A percentile compares a stretch with the other conserved stretches of the same genome.
phyloP scores from a whole-genome alignment of 2,888 invertebrate genomes.

The Xylota sylvarum region DNA sequence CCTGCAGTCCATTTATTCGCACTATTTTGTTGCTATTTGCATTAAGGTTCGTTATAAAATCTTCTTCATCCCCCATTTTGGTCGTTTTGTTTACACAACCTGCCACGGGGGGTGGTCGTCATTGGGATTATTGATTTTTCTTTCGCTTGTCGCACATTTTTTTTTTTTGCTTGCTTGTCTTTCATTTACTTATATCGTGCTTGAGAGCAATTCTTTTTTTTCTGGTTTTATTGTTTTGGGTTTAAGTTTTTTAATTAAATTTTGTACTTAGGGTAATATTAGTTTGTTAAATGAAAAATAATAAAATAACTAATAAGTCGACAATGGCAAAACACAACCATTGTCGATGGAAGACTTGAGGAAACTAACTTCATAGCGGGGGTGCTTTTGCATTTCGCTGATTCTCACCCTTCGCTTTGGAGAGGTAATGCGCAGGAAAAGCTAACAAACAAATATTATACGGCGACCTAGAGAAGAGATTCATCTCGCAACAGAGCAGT shows the following conservation, averaged over 20 bases:
- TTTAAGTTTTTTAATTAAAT: conserved; percentile 5
- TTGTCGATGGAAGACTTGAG: conserved; percentile 83
- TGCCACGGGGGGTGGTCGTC: conserved; percentile 28
- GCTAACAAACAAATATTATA: conserved; percentile 8
- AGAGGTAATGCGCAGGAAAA: conserved; percentile 60
- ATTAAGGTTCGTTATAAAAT: conserved; percentile 25
- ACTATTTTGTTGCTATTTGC: not conserved
- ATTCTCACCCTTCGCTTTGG: not conserved
- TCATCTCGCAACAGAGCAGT: conserved; percentile 33
- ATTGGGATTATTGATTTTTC: conserved; percentile 69
- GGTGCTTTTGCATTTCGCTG: conserved; percentile 16
- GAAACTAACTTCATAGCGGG: conserved; percentile 79
- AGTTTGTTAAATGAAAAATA: conserved; percentile 25
- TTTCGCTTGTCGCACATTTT: conserved; percentile 9
- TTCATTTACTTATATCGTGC: not conserved
- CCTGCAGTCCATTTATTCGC: conserved; percentile 35
- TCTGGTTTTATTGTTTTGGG: conserved; percentile 1
- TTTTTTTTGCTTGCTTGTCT: not conserved
- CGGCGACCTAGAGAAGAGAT: conserved; percentile 41
- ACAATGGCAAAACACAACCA: conserved; percentile 78
- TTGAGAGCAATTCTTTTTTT: not conserved
- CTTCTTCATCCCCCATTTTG: conserved; percentile 34
- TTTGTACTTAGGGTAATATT: conserved; percentile 27
- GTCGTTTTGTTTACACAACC: conserved; percentile 56
- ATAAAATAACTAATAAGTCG: conserved; percentile 51